Conservation (phyloP, 2,797 vertebrate genomes). For the Poeciliopsis gracilis region DNA sequence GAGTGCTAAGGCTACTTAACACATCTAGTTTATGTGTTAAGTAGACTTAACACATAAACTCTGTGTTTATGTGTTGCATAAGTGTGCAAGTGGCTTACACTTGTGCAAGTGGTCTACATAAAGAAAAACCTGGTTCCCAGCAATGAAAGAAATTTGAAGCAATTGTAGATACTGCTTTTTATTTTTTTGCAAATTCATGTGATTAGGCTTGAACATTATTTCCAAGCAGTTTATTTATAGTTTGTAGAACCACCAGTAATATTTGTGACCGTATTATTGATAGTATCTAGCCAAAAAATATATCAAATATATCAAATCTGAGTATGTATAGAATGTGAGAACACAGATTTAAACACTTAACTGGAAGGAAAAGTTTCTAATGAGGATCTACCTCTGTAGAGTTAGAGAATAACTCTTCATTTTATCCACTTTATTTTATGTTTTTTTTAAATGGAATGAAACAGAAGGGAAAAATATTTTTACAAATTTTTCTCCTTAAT, state of each 20-base stretch:
- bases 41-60: too few species aligned
- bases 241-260: background rate
- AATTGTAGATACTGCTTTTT: too few species aligned
- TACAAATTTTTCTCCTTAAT: background rate
- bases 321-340: background rate
- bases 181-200: too few species aligned
- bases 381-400: background rate
- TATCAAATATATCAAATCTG: background rate
- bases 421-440: background rate
- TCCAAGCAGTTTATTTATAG: background rate
- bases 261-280: background rate
- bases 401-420: too few species aligned
- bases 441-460: too few species aligned
- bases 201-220: too few species aligned
- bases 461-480: background rate
- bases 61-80: too few species aligned
- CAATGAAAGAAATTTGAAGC: background rate
- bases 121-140: background rate
- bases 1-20: background rate
- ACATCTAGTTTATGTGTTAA: background rate
- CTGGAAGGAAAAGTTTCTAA: background rate
- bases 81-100: too few species aligned
- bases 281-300: background rate
- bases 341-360: too few species aligned
- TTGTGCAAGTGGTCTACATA: background rate